These are phyloP conservation scores for Athene noctua DNA, from an alignment of 2,113 vertebrate species.

Conservation along the genomic window DNA sequence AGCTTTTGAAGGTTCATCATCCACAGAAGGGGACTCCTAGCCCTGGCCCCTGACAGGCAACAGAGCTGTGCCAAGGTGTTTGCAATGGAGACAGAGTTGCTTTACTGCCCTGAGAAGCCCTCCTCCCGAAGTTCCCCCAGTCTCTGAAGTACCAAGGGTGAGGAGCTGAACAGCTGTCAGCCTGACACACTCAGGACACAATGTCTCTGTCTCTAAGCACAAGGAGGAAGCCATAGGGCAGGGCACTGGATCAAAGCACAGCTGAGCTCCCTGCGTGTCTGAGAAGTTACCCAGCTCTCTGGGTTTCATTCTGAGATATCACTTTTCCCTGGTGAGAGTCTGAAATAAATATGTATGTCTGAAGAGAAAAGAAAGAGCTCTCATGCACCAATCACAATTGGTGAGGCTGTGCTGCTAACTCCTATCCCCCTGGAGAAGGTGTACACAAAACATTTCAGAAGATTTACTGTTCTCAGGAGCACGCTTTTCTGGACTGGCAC, in stretches of 20 bases:
- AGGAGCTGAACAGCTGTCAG: not conserved
- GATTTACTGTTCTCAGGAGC: not conserved
- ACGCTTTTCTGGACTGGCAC: not conserved
- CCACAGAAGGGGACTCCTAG: not conserved
- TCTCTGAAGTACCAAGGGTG: not conserved
- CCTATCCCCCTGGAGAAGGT: not conserved
- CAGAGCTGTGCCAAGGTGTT: not conserved
- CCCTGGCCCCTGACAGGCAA: not conserved
- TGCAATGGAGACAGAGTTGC: not conserved
- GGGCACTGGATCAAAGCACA: not conserved
- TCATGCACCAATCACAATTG: rapidly evolving
- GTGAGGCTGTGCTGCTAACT: not conserved
- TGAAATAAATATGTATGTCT: not conserved
- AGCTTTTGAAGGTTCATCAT: not conserved
- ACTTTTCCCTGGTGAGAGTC: not conserved
- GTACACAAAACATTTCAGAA: not conserved
- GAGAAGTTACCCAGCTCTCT: not conserved
- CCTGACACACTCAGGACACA: not conserved
- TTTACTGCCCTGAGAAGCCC: not conserved
- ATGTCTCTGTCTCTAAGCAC: not conserved
- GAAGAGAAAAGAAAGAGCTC: not conserved
- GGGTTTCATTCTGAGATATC: not conserved
- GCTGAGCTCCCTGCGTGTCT: not conserved
- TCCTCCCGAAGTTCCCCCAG: not conserved
- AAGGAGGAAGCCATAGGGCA: not conserved